These are phyloP conservation scores for Pachymerium ferrugineum DNA, from an alignment of 2,888 invertebrate species.

Conservation along the genomic window DNA sequence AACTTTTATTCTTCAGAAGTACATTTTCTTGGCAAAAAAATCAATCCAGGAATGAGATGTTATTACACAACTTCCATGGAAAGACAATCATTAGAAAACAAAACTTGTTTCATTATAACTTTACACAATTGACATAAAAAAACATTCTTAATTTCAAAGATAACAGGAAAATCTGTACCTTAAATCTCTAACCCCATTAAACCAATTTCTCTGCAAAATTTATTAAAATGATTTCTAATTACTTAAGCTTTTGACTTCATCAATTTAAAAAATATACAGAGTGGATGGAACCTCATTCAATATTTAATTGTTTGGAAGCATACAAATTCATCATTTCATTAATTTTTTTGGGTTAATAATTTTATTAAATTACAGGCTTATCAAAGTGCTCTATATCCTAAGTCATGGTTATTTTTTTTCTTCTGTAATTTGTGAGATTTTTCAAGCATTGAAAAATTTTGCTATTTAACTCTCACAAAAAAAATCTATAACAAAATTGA, in stretches of 20 bases:
- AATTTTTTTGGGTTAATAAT: background rate
- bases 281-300: background rate
- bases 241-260: no score
- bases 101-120: no score
- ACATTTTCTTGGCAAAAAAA: background rate
- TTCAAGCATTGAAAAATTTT: no score
- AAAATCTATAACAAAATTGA: background rate
- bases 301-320: background rate
- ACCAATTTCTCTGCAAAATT: no score
- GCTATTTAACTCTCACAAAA: no score
- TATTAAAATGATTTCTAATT: no score
- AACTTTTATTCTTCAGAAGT: background rate
- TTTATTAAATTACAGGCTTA: background rate
- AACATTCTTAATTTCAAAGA: no score
- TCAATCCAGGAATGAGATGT: background rate
- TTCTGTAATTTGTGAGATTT: background rate
- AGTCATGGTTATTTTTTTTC: background rate
- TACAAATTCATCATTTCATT: background rate
- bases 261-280: background rate
- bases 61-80: background rate
- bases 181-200: no score
- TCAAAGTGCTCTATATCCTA: background rate
- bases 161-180: no score
- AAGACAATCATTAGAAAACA: background rate
- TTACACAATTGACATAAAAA: no score